Base-by-base conservation (phyloP, 2,797 vertebrate genomes). In the Halcyon badia region DNA sequence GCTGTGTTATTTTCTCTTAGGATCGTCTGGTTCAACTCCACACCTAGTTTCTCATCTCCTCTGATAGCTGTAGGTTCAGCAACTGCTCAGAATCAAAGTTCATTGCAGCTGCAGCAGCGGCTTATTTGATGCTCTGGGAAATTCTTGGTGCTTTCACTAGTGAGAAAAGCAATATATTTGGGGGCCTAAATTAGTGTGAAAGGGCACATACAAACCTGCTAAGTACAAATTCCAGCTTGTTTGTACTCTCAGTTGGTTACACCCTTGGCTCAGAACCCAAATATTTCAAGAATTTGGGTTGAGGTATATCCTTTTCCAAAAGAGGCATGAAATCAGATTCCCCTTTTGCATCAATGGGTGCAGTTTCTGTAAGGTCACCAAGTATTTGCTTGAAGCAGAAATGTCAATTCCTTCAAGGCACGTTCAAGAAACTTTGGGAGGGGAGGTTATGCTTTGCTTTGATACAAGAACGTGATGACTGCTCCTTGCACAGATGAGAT, bases 201-300 rank as follows among this genome's bases (percentile, higher is more conserved):
- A 51, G 33, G 87, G 96, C 91, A 92, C 71, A 76, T 87, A 78
- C 68, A 73, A 77, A 68, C 89, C 83, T 76, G 26, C 68, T 81
- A 77, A 65, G 37, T 93, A 93, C 94, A 92, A 91, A 94, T 95
- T 97, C 96, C 89, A 83, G 79, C 81, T 95, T 96, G 95, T 97
- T 96, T 97, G 78, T 97, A 57, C 78, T 94, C 68, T 87, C 13
- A 19, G 73, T 79, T 91, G 94, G 91, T 97, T 96, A 96, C 91
- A 71, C 92, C 93, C 89, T 95, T 94, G 95, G 89, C 95, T 96
- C 79, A 78, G 86, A 77, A 97, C 64, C 33, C 18, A 72, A 66
- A 54, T 94, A 97, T 97, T 86, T 94, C 33, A 96, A 83, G 89
- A 95, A 96, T 97, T 91, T 87, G 87, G 37, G 60, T 91, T 95